Conservation (phyloP, 2,113 vertebrate genomes). For the Bungarus multicinctus region DNA sequence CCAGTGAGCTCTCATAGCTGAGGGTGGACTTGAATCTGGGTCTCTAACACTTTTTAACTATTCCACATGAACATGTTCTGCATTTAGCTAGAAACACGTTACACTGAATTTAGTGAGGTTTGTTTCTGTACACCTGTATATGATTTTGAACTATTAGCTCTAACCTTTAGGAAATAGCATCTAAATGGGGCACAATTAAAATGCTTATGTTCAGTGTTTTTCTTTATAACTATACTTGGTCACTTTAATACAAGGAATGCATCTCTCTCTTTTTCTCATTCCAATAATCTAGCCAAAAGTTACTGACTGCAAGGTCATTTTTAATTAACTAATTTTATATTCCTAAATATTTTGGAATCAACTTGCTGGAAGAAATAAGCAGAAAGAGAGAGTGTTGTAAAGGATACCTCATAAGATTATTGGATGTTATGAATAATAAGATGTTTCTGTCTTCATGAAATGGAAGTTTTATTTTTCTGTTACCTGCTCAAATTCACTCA, state of each 20-base stretch:
- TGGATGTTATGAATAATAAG: neutral
- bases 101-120: neutral
- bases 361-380: neutral
- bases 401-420: neutral
- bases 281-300: neutral
- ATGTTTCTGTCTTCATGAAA: neutral
- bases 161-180: neutral
- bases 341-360: neutral
- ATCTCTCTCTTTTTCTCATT: neutral
- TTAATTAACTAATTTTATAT: neutral
- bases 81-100: neutral
- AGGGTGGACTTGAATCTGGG: neutral
- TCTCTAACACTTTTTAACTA: neutral
- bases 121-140: neutral
- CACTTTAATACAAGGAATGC: neutral
- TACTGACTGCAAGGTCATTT: slow-evolving; percentile 6
- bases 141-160: neutral
- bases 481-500: neutral
- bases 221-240: neutral
- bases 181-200: neutral
- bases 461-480: neutral
- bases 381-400: neutral
- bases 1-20: neutral
- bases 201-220: neutral
- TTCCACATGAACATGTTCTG: neutral